Conservation (phyloP, 1,140 invertebrate species). For the Heliconius hewitsoni region DNA sequence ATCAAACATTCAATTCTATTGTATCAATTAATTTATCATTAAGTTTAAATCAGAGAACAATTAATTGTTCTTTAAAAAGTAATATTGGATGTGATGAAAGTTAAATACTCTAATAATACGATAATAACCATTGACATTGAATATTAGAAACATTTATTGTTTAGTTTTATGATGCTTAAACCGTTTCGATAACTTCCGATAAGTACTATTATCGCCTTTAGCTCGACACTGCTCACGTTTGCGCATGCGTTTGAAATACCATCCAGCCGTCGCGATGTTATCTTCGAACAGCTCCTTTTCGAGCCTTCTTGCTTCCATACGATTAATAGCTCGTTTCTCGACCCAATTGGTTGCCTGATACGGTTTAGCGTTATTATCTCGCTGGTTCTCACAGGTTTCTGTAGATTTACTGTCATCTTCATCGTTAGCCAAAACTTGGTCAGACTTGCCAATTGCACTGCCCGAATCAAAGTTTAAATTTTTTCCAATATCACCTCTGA, state of each 20-base stretch:
- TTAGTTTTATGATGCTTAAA: slow-evolving; percentile 62
- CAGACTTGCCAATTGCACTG: neutral
- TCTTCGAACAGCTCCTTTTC: slow-evolving; percentile 63
- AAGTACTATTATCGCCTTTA: slow-evolving; percentile 45
- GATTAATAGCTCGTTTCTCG: slow-evolving; percentile 57
- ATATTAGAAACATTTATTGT: slow-evolving; percentile 42
- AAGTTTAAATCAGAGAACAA: neutral
- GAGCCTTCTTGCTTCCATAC: slow-evolving; percentile 59
- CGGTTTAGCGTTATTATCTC: neutral
- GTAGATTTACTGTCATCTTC: neutral
- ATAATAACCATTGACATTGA: neutral
- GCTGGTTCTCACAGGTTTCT: neutral
- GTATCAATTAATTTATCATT: slow-evolving; percentile 12
- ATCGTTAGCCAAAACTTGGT: neutral
- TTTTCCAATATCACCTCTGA: neutral
- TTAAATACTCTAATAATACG: neutral
- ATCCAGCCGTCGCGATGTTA: slow-evolving; percentile 58
- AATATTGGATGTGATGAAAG: neutral
- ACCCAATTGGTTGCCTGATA: slow-evolving; percentile 52
- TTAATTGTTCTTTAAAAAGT: neutral
- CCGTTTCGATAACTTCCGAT: slow-evolving; percentile 43
- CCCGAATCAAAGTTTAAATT: neutral
- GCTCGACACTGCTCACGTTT: slow-evolving; percentile 68
- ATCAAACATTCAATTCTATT: slow-evolving; percentile 5
- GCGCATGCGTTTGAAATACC: slow-evolving; percentile 75